These are phyloP conservation scores for Tenthredo distinguenda DNA, from an alignment of 2,888 invertebrate genomes.

Conservation along the genomic window DNA sequence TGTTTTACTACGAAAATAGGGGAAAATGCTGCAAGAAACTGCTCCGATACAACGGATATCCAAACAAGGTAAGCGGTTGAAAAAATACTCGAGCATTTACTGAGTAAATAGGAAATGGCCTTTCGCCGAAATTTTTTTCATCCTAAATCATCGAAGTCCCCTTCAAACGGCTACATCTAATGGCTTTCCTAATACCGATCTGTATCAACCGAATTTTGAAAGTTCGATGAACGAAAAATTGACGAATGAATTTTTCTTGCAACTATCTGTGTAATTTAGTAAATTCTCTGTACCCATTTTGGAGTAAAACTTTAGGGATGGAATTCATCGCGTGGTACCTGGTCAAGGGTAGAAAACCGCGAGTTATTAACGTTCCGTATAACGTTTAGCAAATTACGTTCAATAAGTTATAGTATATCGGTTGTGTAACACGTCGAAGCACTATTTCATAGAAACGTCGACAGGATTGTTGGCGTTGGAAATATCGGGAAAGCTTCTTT, in stretches of 20 bases:
- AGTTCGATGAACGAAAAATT: neutral
- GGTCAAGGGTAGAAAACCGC: constrained; percentile 1
- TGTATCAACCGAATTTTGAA: neutral
- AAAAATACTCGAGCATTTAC: neutral
- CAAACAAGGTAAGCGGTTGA: constrained; percentile 85
- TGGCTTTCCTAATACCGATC: neutral
- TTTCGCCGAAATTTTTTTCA: neutral
- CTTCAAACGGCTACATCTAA: neutral
- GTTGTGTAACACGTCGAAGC: constrained; percentile 29
- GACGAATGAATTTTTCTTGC: neutral
- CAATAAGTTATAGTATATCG: constrained; percentile 42
- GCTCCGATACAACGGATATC: constrained; percentile 89
- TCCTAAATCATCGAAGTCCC: neutral
- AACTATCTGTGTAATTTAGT: neutral
- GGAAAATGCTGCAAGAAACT: constrained; percentile 91
- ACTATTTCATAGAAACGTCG: constrained; percentile 37
- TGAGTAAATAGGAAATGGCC: neutral
- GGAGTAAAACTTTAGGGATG: neutral
- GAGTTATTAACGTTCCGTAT: neutral
- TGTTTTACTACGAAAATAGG: constrained; percentile 88
- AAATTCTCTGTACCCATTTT: neutral
- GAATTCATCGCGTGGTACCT: neutral
- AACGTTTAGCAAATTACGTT: constrained; percentile 9
- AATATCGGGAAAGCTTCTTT: constrained; percentile 60
- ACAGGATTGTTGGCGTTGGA: constrained; percentile 51